Conservation (phyloP, 2,113 vertebrate genomes). For the Hemiprocne comata region DNA sequence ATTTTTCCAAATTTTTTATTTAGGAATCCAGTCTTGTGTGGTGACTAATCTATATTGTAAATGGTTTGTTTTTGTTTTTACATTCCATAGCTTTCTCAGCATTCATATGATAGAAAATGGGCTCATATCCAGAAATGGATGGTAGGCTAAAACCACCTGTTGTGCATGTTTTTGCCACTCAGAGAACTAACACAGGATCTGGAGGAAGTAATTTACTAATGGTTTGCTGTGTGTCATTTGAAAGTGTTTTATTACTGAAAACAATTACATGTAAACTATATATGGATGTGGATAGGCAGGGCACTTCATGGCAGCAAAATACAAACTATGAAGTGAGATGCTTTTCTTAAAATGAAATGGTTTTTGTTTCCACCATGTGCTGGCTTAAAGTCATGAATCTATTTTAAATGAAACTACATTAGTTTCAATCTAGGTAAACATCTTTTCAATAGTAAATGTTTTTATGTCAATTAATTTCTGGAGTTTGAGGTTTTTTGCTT, state of each 20-base stretch:
- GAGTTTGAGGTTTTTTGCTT: neutral
- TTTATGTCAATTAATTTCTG: neutral
- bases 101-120: constrained; percentile 90
- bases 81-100: constrained; percentile 84
- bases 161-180: constrained; percentile 69
- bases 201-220: constrained; percentile 73
- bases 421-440: neutral
- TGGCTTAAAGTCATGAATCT: neutral
- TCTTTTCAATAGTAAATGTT: neutral
- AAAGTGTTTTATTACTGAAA: neutral
- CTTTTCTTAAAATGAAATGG: neutral
- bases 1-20: neutral
- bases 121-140: constrained; percentile 98
- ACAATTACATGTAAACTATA: neutral
- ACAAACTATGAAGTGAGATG: neutral
- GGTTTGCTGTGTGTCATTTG: constrained; percentile 44
- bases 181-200: constrained; percentile 57
- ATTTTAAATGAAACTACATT: neutral
- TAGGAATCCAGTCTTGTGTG: neutral
- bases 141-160: constrained; percentile 83
- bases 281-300: neutral
- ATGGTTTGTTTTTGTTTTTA: constrained; percentile 54
- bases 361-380: neutral
- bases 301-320: neutral
- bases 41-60: neutral